Evolutionary conservation across 2,113 vertebrate species (phyloP).

Genomic region (Anarrhichthys ocellatus): DNA sequence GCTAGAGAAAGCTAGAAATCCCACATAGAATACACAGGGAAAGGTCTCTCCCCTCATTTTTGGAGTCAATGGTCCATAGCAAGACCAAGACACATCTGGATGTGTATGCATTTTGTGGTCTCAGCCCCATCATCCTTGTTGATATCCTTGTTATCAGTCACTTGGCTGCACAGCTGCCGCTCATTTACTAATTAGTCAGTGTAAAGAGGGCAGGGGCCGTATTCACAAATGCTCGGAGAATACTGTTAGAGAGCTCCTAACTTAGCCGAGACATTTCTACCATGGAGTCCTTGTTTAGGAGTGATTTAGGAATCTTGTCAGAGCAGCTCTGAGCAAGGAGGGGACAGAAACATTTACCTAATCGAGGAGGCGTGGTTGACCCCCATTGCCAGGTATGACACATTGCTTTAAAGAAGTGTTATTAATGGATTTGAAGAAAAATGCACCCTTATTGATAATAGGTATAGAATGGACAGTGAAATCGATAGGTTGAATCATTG

Average conservation of each 20-base stretch:
- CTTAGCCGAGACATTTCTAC: neutral
- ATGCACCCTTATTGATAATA: neutral
- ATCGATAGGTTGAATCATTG: neutral
- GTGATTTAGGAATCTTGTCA: neutral
- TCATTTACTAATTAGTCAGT: slow-evolving; percentile 59
- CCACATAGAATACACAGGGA: neutral
- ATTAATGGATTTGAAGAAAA: neutral
- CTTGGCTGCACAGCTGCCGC: slow-evolving; percentile 52
- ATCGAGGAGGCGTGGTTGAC: neutral
- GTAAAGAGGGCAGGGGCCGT: slow-evolving; percentile 16
- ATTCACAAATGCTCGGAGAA: neutral
- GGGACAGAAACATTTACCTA: neutral
- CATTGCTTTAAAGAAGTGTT: neutral
- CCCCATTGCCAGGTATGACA: neutral
- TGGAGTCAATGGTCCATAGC: neutral
- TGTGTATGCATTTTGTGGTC: neutral
- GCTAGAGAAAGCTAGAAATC: neutral
- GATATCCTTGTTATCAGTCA: slow-evolving; percentile 41
- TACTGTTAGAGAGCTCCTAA: neutral
- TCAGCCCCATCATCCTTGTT: neutral
- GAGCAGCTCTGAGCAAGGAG: neutral
- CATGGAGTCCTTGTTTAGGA: neutral
- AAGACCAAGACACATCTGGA: neutral
- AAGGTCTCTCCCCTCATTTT: neutral
- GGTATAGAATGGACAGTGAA: neutral